A percentile compares a stretch with the other conserved stretches of the same genome.
phyloP scores from a whole-genome alignment of 2,797 vertebrate species.

The Pseudocheirus occidentalis region DNA sequence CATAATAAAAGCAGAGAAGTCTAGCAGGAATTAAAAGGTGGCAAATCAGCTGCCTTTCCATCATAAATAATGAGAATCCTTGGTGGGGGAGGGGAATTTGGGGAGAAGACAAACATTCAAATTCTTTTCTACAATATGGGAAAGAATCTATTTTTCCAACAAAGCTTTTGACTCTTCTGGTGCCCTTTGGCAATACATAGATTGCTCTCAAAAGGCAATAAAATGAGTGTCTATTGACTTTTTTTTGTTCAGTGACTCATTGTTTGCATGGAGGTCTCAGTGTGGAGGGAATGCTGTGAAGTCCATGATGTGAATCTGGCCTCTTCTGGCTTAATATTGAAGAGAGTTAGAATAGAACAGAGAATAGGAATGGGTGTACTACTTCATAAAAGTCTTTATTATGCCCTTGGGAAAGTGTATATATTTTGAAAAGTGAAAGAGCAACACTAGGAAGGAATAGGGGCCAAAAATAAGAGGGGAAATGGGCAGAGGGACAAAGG shows the following conservation, averaged over 20 bases:
- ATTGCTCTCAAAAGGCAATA: conserved; percentile 59
- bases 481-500: conserved; percentile 21
- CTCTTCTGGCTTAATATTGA: conserved; percentile 1
- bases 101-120: conserved; percentile 23
- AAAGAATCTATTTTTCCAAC: conserved; percentile 63
- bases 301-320: conserved; percentile 51
- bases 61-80: conserved; percentile 38
- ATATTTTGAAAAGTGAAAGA: conserved; percentile 44
- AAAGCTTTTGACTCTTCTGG: conserved; percentile 62
- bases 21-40: conserved; percentile 68
- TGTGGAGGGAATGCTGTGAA: background rate
- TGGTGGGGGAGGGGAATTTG: background rate
- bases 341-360: conserved; percentile 37
- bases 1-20: conserved; percentile 29
- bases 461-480: conserved; percentile 23
- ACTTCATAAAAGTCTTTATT: conserved; percentile 17
- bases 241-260: conserved; percentile 23
- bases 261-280: background rate
- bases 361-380: conserved; percentile 34
- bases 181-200: conserved; percentile 41
- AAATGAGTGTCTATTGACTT: conserved; percentile 26
- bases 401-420: conserved; percentile 21
- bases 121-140: conserved; percentile 36
- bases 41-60: conserved; percentile 62
- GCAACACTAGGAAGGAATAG: conserved; percentile 15